Evolutionary conservation across 2,888 invertebrate genomes (phyloP).

Genomic region (Zygogramma bicolorata): DNA sequence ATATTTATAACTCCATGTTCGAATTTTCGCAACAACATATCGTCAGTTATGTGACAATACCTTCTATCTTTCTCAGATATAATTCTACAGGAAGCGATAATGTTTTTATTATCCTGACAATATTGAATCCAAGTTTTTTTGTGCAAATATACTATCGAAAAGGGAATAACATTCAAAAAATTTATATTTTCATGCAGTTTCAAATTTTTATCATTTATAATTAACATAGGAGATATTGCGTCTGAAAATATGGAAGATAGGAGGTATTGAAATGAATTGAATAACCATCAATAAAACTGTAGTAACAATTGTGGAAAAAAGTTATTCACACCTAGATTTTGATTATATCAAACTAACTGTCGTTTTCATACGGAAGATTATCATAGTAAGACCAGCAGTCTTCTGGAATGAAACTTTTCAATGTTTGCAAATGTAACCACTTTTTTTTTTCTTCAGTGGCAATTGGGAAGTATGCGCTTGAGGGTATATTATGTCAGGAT

Average conservation of each 20-base stretch:
- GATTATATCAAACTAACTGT: background rate
- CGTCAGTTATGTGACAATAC: too few relatives aligned
- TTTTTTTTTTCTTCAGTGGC: slow-evolving; percentile 23
- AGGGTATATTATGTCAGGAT: slow-evolving; percentile 18
- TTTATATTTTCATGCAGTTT: background rate
- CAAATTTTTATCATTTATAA: background rate
- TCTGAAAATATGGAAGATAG: slow-evolving; percentile 6
- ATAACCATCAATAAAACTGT: background rate
- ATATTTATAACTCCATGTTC: too few relatives aligned
- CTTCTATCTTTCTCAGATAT: too few relatives aligned
- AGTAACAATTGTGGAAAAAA: background rate
- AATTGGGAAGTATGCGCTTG: slow-evolving; percentile 21
- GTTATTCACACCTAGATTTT: background rate
- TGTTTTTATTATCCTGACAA: slow-evolving; percentile 3
- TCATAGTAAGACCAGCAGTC: background rate
- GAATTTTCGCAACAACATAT: too few relatives aligned
- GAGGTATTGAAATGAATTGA: background rate
- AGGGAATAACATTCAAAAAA: background rate
- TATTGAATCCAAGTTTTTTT: background rate
- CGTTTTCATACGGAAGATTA: background rate
- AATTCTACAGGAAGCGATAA: too few relatives aligned
- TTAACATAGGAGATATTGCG: slow-evolving; percentile 15
- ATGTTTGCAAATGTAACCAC: slow-evolving; percentile 14
- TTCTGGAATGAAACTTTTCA: background rate
- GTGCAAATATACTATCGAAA: background rate